Evolutionary conservation across 2,888 invertebrate genomes (phyloP), one percentile per base, ranked within the genome.

Genomic region (Pegoplata infirma): DNA sequence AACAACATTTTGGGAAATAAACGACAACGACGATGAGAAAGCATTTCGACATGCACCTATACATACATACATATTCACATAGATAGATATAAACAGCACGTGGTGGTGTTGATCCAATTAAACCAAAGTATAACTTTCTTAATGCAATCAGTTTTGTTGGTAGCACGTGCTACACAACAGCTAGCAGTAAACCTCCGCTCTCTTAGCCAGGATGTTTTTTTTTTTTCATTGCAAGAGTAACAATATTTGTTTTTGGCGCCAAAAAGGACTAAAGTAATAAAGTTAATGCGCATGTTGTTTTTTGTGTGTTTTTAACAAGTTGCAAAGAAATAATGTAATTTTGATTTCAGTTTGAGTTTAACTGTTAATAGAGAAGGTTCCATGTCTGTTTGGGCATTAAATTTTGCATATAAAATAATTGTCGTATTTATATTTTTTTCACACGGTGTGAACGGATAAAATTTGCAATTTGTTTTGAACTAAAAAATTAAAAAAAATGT

Each of bases 71-170:
- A n/a, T n/a, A n/a, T n/a, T n/a, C n/a, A n/a, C n/a, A n/a, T n/a
- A n/a, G n/a, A n/a, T n/a, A n/a, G n/a, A n/a, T 55, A 77, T 78
- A 69, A 78, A 78, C 74, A 76, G 53, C 84, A 86, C 86, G 85
- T 87, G 87, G 85, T 87, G 87, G 82, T 81, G 83, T 81, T 83
- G 82, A 82, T 82, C 80, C 87, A 87, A 87, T 87, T 87, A 87
- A 85, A 80, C 76, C 77, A 58, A 71, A 77, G 81, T 55, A 64
- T 81, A 81, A 79, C 53, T 67, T 80, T 79, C 78, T 81, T 81
- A 82, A 80, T 82, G 82, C 81, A 82, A 79, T 74, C 76, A 68
- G 23, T 56, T 36, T n/a, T 76, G 68, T 71, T 74, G 79, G 49
- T 32, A 76, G 76, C 82, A 82, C 81, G 83, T 83, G 81, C 67